A percentile compares a stretch with the other conserved stretches of the same genome.
Evolutionary conservation across 2,888 invertebrate species (phyloP).

Genomic region (Parnassius glacialis): DNA sequence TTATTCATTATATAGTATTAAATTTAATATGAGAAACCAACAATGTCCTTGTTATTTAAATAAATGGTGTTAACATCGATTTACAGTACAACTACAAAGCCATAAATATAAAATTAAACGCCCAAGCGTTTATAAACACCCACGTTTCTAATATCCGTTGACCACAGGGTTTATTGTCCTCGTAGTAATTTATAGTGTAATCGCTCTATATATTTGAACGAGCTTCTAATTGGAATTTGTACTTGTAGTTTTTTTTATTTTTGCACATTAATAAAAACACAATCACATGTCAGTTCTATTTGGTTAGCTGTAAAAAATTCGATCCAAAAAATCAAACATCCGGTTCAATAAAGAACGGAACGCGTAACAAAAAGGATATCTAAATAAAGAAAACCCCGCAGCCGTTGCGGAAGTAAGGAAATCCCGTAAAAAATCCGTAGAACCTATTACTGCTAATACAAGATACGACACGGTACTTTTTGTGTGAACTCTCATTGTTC

Average conservation of each 20-base stretch:
- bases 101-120: conserved; percentile 20
- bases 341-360: conserved; percentile 40
- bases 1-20: too few species aligned
- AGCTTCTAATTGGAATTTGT: not conserved
- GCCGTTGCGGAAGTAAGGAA: conserved; percentile 49
- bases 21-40: too few species aligned
- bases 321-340: conserved; percentile 34
- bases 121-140: conserved; percentile 16
- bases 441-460: conserved; percentile 28
- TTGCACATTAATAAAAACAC: conserved; percentile 8
- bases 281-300: conserved; percentile 2
- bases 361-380: conserved; percentile 35
- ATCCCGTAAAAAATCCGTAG: conserved; percentile 39
- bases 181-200: conserved; percentile 17
- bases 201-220: conserved; percentile 4
- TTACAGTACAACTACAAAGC: conserved; percentile 6
- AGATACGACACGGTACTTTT: conserved; percentile 6
- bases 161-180: conserved; percentile 20
- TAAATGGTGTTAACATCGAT: conserved; percentile 22
- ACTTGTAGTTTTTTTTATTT: not conserved
- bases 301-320: not conserved
- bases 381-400: conserved; percentile 43
- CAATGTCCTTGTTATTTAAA: conserved; percentile 18
- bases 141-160: conserved; percentile 12
- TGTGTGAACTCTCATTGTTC: conserved; percentile 20